Conservation (phyloP, 2,888 invertebrate species). For the Dynastes grantii region DNA sequence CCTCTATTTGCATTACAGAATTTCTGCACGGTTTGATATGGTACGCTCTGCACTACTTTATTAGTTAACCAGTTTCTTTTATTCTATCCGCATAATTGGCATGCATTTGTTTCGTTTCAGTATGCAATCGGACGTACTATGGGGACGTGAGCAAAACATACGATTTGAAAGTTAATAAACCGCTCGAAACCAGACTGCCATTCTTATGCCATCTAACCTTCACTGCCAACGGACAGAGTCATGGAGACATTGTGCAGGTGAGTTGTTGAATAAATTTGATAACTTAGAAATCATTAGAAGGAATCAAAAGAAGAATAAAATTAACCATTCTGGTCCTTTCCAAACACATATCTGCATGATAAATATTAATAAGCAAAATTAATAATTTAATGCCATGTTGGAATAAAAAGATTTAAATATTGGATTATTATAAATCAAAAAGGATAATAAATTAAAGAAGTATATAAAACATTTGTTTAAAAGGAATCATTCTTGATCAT, state of each 20-base stretch:
- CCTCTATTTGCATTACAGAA: slow-evolving; percentile 10
- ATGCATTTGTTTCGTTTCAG: slow-evolving; percentile 69
- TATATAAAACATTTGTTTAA: background rate
- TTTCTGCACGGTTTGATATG: background rate
- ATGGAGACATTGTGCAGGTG: slow-evolving; percentile 92
- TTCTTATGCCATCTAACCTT: slow-evolving; percentile 93
- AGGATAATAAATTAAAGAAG: no score
- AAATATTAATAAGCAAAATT: no score
- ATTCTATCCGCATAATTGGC: background rate
- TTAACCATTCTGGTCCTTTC: no score
- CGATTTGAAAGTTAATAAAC: slow-evolving; percentile 83
- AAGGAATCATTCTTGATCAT: no score
- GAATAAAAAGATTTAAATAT: no score
- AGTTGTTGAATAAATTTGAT: slow-evolving; percentile 54
- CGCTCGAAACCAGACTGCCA: slow-evolving; percentile 83
- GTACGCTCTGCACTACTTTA: background rate
- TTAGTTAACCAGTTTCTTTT: slow-evolving; percentile 5
- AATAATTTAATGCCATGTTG: no score
- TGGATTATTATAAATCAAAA: no score
- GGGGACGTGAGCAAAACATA: slow-evolving; percentile 89
- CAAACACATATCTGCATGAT: no score
- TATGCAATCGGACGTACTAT: slow-evolving; percentile 93
- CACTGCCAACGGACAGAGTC: slow-evolving; percentile 90
- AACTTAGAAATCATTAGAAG: background rate
- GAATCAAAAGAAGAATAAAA: no score